These are phyloP conservation scores for Hyles vespertilio DNA, from an alignment of 1,140 invertebrate genomes.

Conservation along the genomic window DNA sequence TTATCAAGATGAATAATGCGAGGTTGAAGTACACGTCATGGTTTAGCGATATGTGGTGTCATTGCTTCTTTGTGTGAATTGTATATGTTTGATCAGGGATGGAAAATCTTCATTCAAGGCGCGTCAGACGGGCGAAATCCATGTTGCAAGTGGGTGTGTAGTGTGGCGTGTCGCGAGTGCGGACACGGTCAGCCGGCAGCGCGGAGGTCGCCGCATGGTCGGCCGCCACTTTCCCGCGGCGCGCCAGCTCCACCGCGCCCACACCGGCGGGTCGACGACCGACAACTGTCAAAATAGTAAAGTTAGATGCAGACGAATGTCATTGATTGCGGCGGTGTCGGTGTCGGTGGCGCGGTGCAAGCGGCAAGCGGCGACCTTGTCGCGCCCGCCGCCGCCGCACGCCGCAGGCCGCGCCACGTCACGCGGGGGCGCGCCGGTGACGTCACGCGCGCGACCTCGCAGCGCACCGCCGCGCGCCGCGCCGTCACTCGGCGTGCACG, in stretches of 20 bases:
- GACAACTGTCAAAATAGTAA: constrained; percentile 46
- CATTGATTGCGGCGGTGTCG: constrained; percentile 25
- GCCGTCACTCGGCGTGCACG: constrained; percentile 76
- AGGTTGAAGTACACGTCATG: too few species aligned
- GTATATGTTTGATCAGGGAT: too few species aligned
- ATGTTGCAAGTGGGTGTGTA: too few species aligned
- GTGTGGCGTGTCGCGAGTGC: too few species aligned
- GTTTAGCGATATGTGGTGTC: too few species aligned
- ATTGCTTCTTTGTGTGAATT: too few species aligned
- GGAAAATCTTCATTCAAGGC: too few species aligned
- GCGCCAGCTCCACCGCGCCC: too few species aligned
- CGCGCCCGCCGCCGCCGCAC: constrained; percentile 35
- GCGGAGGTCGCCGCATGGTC: not conserved
- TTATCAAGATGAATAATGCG: too few species aligned
- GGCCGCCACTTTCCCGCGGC: too few species aligned
- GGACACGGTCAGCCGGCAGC: too few species aligned
- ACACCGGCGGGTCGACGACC: constrained; percentile 45
- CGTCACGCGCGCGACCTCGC: constrained; percentile 73
- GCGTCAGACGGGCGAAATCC: too few species aligned
- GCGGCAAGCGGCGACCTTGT: constrained; percentile 51
- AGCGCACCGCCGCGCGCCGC: constrained; percentile 47
- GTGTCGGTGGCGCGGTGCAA: constrained; percentile 13
- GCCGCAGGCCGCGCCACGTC: constrained; percentile 34
- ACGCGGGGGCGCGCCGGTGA: constrained; percentile 68
- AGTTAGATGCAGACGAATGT: constrained; percentile 29